These are phyloP conservation scores for Hystrix brachyura DNA, from an alignment of 2,113 vertebrate species.

Conservation along the genomic window DNA sequence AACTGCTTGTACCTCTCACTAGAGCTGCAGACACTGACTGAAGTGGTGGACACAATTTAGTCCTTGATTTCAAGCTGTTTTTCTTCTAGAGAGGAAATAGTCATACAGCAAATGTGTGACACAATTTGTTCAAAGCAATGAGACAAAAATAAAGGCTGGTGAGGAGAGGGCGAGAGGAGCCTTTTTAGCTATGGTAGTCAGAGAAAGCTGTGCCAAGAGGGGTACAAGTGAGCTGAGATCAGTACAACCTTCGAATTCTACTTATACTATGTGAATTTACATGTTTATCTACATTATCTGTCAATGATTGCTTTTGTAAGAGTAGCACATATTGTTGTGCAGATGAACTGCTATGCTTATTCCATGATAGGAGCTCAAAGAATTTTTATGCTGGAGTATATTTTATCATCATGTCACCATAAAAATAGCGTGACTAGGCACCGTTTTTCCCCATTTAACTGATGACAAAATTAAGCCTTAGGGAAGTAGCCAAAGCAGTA, in stretches of 20 bases:
- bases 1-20: background rate
- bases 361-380: background rate
- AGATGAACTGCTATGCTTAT: background rate
- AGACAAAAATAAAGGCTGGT: background rate
- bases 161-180: background rate
- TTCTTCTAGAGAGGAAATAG: background rate
- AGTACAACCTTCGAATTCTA: background rate
- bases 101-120: background rate
- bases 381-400: background rate
- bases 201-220: fast-evolving
- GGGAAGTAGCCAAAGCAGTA: background rate
- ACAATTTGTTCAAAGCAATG: background rate
- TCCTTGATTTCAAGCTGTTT: background rate
- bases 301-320: background rate
- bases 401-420: background rate
- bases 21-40: background rate
- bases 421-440: background rate
- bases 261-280: background rate
- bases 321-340: background rate
- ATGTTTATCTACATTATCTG: background rate
- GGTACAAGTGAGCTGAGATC: background rate
- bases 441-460: background rate
- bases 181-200: background rate
- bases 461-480: background rate
- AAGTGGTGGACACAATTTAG: background rate